phyloP scores from a whole-genome alignment of 2,113 vertebrate species.

The Oncorhynchus mykiss region DNA sequence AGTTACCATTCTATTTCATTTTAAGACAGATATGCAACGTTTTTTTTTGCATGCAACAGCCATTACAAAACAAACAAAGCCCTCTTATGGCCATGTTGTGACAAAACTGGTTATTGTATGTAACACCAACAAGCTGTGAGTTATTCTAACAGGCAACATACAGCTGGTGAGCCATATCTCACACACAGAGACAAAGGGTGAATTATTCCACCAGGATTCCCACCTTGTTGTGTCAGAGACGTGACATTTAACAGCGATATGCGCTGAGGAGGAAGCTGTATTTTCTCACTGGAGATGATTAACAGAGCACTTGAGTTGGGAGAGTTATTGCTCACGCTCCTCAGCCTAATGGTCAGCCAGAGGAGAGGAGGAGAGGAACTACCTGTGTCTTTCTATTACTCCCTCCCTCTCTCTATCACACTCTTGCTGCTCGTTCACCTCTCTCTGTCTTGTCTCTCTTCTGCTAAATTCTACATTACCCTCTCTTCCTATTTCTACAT shows the following conservation, averaged over 20 bases:
- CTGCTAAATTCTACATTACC: slow-evolving; percentile 31
- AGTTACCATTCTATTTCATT: too few species aligned
- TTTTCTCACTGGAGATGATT: slow-evolving; percentile 55
- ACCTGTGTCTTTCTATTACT: slow-evolving; percentile 34
- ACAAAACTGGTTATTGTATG: not conserved
- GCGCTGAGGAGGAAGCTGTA: slow-evolving; percentile 30
- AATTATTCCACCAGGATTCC: slow-evolving; percentile 44
- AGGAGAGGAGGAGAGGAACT: slow-evolving; percentile 39
- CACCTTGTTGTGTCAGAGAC: slow-evolving; percentile 37
- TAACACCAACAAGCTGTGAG: slow-evolving; percentile 4
- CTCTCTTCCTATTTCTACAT: not conserved
- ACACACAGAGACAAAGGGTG: slow-evolving; percentile 11
- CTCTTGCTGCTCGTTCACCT: slow-evolving; percentile 32
- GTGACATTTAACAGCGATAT: slow-evolving; percentile 43
- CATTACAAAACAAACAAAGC: not conserved
- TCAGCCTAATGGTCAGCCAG: slow-evolving; percentile 41
- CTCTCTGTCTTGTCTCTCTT: slow-evolving; percentile 38
- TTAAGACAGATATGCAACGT: not conserved
- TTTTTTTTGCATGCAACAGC: not conserved
- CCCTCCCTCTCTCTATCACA: slow-evolving; percentile 37
- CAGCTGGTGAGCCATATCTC: not conserved
- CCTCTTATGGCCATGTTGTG: too few species aligned
- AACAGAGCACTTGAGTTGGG: slow-evolving; percentile 47
- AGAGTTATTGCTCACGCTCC: slow-evolving; percentile 43
- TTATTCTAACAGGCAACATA: slow-evolving; percentile 36